Conservation (phyloP, 1,140 invertebrate genomes). For the Venustaconcha ellipsiformis region DNA sequence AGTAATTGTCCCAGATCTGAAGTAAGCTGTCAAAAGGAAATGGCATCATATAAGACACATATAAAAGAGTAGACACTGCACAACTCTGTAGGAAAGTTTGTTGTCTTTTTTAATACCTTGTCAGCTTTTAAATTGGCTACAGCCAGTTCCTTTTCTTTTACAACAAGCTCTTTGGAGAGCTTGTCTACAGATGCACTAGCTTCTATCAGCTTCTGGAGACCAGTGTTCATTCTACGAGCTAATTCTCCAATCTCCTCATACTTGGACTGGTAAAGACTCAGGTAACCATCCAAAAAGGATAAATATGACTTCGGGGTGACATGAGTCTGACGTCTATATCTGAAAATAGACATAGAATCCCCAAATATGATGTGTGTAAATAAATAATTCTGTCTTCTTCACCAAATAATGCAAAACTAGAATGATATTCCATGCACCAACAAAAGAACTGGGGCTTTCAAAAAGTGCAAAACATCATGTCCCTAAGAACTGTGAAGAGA, state of each 20-base stretch:
- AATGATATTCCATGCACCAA: too few species aligned
- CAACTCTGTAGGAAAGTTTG: background rate
- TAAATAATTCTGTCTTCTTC: background rate
- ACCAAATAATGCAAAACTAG: too few species aligned
- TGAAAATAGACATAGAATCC: constrained; percentile 43
- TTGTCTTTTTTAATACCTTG: constrained; percentile 60
- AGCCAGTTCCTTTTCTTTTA: constrained; percentile 93
- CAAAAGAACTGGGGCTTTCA: too few species aligned
- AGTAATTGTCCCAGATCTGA: too few species aligned
- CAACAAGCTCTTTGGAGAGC: constrained; percentile 90
- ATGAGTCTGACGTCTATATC: constrained; percentile 91
- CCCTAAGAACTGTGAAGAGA: too few species aligned
- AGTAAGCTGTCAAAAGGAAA: too few species aligned
- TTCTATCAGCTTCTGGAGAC: constrained; percentile 92
- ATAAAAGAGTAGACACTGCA: background rate
- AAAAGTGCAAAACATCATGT: too few species aligned
- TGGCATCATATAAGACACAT: background rate
- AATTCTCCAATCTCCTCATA: constrained; percentile 89
- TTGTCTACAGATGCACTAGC: constrained; percentile 92
- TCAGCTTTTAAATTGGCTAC: constrained; percentile 91
- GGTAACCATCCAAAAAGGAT: constrained; percentile 95
- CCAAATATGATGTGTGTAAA: background rate
- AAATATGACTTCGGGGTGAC: constrained; percentile 99
- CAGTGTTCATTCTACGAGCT: constrained; percentile 88
- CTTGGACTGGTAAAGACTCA: constrained; percentile 90